A percentile compares a stretch with the other conserved stretches of the same genome.
phyloP scores from a whole-genome alignment of 2,113 vertebrate species.

The Leucoraja erinaceus region DNA sequence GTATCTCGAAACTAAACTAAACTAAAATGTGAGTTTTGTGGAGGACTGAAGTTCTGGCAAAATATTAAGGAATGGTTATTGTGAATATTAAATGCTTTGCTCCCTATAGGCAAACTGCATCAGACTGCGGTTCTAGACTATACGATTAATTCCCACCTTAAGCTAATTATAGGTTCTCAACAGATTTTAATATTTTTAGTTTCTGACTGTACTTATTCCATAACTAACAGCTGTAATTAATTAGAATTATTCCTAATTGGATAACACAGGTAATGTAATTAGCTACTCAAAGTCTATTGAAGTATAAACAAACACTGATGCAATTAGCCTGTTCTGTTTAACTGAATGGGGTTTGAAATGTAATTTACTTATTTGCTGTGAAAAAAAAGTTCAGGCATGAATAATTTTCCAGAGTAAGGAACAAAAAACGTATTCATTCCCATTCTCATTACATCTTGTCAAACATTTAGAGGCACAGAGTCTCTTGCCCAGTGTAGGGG shows the following conservation, averaged over 20 bases:
- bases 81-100: background rate
- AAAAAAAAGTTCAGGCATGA: background rate
- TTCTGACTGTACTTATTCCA: constrained; percentile 20
- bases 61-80: background rate
- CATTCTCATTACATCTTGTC: background rate
- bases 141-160: background rate
- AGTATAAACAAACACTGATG: background rate
- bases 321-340: constrained; percentile 9
- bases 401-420: background rate
- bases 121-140: background rate
- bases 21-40: background rate
- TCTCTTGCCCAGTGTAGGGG: too few relatives aligned
- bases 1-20: too few relatives aligned
- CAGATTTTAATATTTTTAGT: background rate
- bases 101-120: background rate
- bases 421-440: background rate
- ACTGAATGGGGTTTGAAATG: background rate
- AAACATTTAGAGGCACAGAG: too few relatives aligned
- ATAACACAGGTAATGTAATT: constrained; percentile 34
- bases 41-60: too few relatives aligned
- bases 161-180: background rate
- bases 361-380: background rate
- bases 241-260: background rate
- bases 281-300: background rate
- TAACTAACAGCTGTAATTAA: constrained; percentile 24